These are phyloP conservation scores for Acanthacorydalis orientalis DNA, from an alignment of 2,888 invertebrate genomes.

Conservation along the genomic window DNA sequence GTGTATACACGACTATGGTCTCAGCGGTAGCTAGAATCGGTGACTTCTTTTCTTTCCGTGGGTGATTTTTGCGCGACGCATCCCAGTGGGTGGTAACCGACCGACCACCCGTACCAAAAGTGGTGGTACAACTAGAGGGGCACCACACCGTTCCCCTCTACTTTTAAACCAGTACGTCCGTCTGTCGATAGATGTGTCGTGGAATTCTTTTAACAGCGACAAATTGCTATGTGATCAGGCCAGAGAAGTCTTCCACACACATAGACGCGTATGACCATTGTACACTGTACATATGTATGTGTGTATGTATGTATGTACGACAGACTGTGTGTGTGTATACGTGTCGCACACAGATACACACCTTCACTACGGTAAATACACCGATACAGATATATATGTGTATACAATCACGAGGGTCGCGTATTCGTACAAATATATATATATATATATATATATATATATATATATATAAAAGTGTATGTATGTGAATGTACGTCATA, in stretches of 20 bases:
- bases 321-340: no score
- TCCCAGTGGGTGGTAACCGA: conserved; percentile 39
- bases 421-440: no score
- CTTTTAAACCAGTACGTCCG: neutral
- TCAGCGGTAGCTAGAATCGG: conserved; percentile 26
- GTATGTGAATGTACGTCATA: no score
- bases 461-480: no score
- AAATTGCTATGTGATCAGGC: conserved; percentile 5
- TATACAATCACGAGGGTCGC: no score
- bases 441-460: no score
- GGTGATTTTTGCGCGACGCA: conserved; percentile 29
- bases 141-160: conserved; percentile 8
- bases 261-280: no score
- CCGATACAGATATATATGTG: no score
- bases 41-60: conserved; percentile 34
- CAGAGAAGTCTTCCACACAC: neutral
- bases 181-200: neutral
- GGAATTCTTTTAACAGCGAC: conserved; percentile 1
- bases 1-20: conserved; percentile 2
- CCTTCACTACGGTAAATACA: no score
- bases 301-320: no score
- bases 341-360: no score
- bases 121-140: conserved; percentile 31
- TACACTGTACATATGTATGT: no score
- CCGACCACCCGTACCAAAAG: conserved; percentile 25